These are phyloP conservation scores for Felis catus DNA, from an alignment of 2,113 vertebrate species.

Conservation along the genomic window DNA sequence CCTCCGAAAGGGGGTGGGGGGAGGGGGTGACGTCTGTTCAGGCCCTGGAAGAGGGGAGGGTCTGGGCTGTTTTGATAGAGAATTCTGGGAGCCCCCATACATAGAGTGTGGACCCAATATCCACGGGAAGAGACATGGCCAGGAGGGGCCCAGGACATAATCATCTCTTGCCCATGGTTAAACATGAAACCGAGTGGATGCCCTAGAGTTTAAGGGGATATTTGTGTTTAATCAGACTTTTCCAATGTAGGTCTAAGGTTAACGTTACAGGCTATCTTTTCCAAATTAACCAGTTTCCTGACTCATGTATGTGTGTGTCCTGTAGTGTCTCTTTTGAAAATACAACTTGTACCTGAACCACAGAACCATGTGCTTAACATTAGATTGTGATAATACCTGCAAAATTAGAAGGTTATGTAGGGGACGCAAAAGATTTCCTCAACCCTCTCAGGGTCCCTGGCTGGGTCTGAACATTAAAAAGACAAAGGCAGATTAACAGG, in stretches of 20 bases:
- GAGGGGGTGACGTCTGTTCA: no score
- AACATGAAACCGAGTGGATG: neutral
- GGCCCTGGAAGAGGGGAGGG: neutral
- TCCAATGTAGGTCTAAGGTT: neutral
- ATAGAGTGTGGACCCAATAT: neutral
- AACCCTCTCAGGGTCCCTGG: neutral
- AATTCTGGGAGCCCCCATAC: neutral
- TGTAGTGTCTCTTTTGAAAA: neutral
- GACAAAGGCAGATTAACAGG: neutral
- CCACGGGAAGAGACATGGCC: neutral
- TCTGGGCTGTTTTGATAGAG: neutral
- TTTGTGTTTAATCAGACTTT: neutral
- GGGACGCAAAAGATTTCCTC: neutral
- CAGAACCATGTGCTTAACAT: neutral
- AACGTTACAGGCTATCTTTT: neutral
- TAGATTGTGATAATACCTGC: neutral
- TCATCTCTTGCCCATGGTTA: neutral
- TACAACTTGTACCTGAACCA: neutral
- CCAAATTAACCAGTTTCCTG: neutral
- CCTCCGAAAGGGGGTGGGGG: neutral
- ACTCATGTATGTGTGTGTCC: neutral
- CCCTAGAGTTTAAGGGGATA: neutral
- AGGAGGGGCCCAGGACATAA: neutral
- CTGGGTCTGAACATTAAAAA: neutral
- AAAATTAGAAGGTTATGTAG: neutral